Evolutionary conservation across 2,797 vertebrate species (phyloP), one percentile per base, ranked within the genome.

Genomic region (Eupleurogrammus muticus): DNA sequence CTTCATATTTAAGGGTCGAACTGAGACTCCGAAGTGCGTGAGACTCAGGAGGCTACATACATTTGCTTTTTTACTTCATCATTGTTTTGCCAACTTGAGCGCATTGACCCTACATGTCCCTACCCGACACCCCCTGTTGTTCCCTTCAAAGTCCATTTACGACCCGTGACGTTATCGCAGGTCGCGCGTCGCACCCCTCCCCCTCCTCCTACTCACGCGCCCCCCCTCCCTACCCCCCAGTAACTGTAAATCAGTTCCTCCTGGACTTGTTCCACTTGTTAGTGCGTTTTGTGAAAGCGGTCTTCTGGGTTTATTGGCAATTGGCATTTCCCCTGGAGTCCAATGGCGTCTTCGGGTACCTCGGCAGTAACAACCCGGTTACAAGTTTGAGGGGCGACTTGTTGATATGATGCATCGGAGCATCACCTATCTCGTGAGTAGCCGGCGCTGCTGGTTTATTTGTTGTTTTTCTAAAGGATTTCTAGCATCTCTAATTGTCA

Each of bases 371-470:
- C 9, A 35, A 49, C n/a, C 40, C 21, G 13, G 51, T 20, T n/a
- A 5, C 9, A 24, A 2, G 36, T 28, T 13, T 60, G 32, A 46
- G 40, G 11, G 48, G 56, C 3, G 47, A 36, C 53, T 34, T 46
- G 28, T 6, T n/a, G n/a, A n/a, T 28, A 28, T 28, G 28, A 28
- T 62, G 24, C 35, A 71, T 58, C 75, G 59, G 68, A 73, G 78
- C 75, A 36, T 84, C 82, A 36, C 67, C 32, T 73, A 20, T 66
- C 48, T 70, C 38, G 92, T 93, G 79, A 93, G 92, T 92, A 85
- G 48, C 53, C 10, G 35, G 19, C 60, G 44, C 1, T 58, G n/a
- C 0, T 35, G 19, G 8, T 44, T 51, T 49, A 6, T 34, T 12
- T 24, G 2, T 24, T 24, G 35, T 28, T 20, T 66, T 50, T n/a